These are phyloP conservation scores for Andrena flavipes DNA, from an alignment of 2,888 invertebrate species.

Conservation along the genomic window DNA sequence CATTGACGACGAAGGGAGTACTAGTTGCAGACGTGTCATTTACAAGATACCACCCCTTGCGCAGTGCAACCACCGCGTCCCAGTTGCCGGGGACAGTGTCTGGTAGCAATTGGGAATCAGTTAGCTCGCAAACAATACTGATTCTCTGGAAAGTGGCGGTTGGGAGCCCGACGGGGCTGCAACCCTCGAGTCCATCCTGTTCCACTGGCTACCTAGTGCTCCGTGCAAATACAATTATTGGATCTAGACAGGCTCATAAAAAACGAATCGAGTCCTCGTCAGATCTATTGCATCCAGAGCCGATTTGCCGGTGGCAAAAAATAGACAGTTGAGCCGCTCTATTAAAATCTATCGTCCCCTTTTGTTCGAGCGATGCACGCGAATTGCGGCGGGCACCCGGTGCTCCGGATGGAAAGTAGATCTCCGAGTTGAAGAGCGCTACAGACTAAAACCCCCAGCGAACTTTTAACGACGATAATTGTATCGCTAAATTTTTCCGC, in stretches of 20 bases:
- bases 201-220: too few relatives aligned
- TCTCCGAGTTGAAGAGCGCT: neutral
- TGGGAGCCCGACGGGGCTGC: neutral
- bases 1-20: constrained; percentile 8
- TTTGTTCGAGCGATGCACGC: neutral
- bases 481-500: constrained; percentile 3
- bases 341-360: neutral
- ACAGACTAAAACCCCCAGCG: neutral
- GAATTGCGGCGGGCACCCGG: neutral
- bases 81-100: neutral
- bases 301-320: neutral
- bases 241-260: too few relatives aligned
- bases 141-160: neutral
- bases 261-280: too few relatives aligned
- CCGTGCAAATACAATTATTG: too few relatives aligned
- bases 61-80: neutral
- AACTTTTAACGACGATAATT: constrained; percentile 32
- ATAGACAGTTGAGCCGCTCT: neutral
- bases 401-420: neutral
- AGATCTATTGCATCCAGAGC: neutral
- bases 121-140: neutral
- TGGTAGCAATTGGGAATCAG: constrained; percentile 15
- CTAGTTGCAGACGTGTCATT: constrained; percentile 20
- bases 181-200: too few relatives aligned
- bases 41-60: neutral